Base-by-base conservation (phyloP, 2,888 invertebrate species). In the Cremastobaeus sp. region DNA sequence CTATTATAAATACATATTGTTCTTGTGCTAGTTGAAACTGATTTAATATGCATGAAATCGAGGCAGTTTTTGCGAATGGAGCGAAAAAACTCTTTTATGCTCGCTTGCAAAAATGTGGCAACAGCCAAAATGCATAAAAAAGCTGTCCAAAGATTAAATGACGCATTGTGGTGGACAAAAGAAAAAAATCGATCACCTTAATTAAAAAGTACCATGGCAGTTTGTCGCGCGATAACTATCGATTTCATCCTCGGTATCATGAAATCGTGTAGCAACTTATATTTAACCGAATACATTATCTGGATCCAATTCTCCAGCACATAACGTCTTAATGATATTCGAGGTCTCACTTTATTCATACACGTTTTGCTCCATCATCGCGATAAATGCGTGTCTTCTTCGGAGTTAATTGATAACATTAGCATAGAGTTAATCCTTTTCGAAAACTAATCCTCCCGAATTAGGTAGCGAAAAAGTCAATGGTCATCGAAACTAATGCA, bases 401-500 rank as follows among this genome's bases (percentile, higher is more conserved):
- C n/a, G n/a, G n/a, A n/a, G n/a, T n/a, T n/a, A n/a, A n/a, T n/a
- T n/a, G n/a, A n/a, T n/a, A n/a, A n/a, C n/a, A n/a, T n/a, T n/a
- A n/a, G n/a, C n/a, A n/a, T n/a, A n/a, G n/a, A n/a, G n/a, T n/a
- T n/a, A n/a, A 20, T n/a, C n/a, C 8, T 35, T n/a, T 20, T 39
- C n/a, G 3, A 17, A 35, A 35, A 14, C 35, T 8, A 35, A 14
- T 14, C 14, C 35, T 2, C n/a, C 30, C 3, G 30, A 30, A 2
- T 30, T 30, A 9, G n/a, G n/a, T n/a, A n/a, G n/a, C n/a, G n/a
- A n/a, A n/a, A n/a, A n/a, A n/a, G n/a, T n/a, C n/a, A n/a, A n/a
- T 17, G 28, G 60, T 60, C 60, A 48, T 60, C 28, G 20, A 30
- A 20, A 48, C 48, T 60, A 60, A 47, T 47, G 37, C 48, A n/a